Base-by-base conservation (phyloP, 2,797 vertebrate species). In the Peromyscus attwateri region DNA sequence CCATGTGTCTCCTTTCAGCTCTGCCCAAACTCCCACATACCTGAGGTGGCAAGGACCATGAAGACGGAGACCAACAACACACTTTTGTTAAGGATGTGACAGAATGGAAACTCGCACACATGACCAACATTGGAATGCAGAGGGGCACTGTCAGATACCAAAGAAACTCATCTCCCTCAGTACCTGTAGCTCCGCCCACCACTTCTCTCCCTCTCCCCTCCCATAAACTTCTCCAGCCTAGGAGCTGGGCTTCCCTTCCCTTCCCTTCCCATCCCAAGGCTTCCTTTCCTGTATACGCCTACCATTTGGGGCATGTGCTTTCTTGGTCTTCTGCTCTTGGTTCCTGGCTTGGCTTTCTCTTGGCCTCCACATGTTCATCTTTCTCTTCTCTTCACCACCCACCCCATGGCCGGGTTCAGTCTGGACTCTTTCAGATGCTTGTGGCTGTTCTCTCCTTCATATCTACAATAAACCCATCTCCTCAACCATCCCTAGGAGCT, bases 81-180 rank as follows among this genome's bases (percentile, higher is more conserved):
- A 46, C 17, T 55, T 10, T 34, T 13, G 5, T 75, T 64, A 17
- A 23, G 43, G 37, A 21, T 8, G 19, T 29, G 10, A 34, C 16
- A 55, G 31, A 31, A 9, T 5, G 4, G 55, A 60, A 0, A 19
- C 2, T 0, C 27, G 0, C 12, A 29, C 14, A 25, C 12, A 3
- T 3, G 3, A 29, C 23, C 17, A 11, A 21, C 11, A 4, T 14
- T 81, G 75, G 75, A 31, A n/a, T 0, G 2, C 19, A 23, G 9
- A 25, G 14, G 0, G 55, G 23, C 40, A 19, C 13, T 1, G 31
- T 46, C 57, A 1, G 2, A 40, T 43, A 9, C 4, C 57, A 64
- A 43, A 9, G 77, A 55, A 80, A 55, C 19, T 23, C 8, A 14
- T 31, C 77, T 80, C 31, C 3, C 17, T 10, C 0, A 19, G 31